These are phyloP conservation scores for Mactromeris polynyma DNA, from an alignment of 2,888 invertebrate species.

Conservation along the genomic window DNA sequence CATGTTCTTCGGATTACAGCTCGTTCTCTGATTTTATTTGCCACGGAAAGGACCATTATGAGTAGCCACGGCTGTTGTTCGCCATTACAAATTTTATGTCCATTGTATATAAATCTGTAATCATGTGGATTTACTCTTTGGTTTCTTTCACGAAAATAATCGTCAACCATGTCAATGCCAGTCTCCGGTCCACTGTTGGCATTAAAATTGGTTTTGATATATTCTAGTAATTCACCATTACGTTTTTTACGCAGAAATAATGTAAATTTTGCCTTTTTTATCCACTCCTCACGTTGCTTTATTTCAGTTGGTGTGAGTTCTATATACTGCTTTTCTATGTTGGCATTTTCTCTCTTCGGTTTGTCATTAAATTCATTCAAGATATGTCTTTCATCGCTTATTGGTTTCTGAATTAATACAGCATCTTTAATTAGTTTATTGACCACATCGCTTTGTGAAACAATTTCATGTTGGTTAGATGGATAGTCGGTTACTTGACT, in stretches of 20 bases:
- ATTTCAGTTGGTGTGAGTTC: neutral
- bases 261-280: neutral
- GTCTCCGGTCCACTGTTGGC: neutral
- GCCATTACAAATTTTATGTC: neutral
- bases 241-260: neutral
- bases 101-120: neutral
- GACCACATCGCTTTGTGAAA: too few relatives aligned
- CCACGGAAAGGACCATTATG: neutral
- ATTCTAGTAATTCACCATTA: neutral
- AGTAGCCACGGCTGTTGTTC: neutral
- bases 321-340: neutral
- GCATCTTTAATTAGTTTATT: too few relatives aligned
- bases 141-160: neutral
- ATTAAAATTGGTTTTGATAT: neutral
- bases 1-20: neutral
- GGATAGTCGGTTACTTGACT: too few relatives aligned
- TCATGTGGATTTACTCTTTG: neutral
- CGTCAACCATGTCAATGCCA: neutral
- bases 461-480: too few relatives aligned
- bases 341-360: neutral
- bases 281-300: neutral
- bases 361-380: too few relatives aligned
- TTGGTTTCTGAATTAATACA: too few relatives aligned
- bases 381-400: too few relatives aligned
- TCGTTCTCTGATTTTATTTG: neutral